phyloP scores from a whole-genome alignment of 35 echinoderm and acorn worm genomes.

The Strongylocentrotus purpuratus region DNA sequence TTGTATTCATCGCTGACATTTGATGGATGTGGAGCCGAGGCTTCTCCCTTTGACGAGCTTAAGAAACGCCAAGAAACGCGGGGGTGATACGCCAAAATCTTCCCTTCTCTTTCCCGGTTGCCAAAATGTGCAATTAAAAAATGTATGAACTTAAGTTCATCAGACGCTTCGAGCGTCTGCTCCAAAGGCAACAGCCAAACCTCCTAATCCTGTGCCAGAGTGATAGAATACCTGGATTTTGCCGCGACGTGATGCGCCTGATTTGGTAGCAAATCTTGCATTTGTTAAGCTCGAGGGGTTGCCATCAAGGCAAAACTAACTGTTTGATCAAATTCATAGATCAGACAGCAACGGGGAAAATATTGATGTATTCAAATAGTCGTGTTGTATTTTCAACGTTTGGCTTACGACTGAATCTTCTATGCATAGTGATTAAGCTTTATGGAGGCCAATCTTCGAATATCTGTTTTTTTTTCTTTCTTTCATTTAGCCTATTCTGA shows the following conservation, averaged over 20 bases:
- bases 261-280: background rate
- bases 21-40: background rate
- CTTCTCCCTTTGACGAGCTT: background rate
- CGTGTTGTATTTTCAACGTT: background rate
- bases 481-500: background rate
- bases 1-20: background rate
- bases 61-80: background rate
- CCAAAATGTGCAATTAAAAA: background rate
- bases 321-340: conserved; percentile 8
- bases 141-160: background rate
- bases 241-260: background rate
- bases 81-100: background rate
- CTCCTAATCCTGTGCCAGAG: background rate
- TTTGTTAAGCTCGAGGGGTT: background rate
- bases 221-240: background rate
- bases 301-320: background rate
- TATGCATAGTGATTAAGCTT: conserved; percentile 3
- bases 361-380: background rate
- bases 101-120: background rate
- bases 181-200: background rate
- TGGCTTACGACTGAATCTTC: background rate
- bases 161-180: background rate
- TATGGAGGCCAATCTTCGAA: background rate
- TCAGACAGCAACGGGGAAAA: background rate
- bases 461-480: background rate